Conservation (phyloP, 2,113 vertebrate species). For the Semnornis frantzii region DNA sequence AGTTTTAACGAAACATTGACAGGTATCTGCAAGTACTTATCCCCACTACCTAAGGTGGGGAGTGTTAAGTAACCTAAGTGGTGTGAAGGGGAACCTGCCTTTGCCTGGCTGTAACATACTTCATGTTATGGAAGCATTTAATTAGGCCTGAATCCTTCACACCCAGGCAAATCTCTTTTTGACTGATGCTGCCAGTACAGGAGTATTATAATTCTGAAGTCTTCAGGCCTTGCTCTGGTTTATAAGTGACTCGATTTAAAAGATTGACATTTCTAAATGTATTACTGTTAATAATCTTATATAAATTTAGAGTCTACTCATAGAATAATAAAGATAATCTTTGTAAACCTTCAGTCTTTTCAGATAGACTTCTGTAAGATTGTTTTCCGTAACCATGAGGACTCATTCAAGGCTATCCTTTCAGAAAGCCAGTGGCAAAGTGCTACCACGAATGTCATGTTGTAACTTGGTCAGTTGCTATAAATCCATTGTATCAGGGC, state of each 20-base stretch:
- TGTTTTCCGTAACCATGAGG: fast-evolving
- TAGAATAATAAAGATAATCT: neutral
- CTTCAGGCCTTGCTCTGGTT: neutral
- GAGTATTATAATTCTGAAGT: neutral
- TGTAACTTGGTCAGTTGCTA: fast-evolving
- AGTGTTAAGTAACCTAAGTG: neutral
- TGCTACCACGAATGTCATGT: neutral
- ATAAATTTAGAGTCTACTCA: neutral
- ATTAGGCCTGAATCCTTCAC: neutral
- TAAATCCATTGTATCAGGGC: neutral
- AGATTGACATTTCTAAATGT: neutral
- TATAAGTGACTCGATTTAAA: neutral
- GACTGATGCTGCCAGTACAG: neutral
- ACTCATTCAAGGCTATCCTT: neutral
- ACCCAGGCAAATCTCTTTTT: neutral
- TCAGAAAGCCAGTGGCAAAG: neutral
- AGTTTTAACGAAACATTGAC: neutral
- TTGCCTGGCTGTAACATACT: neutral
- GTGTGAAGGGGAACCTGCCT: neutral
- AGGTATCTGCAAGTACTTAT: neutral
- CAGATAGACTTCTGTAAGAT: neutral
- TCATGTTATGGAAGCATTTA: neutral
- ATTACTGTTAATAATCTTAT: neutral
- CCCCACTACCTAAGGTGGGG: fast-evolving
- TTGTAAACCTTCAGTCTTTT: neutral